These are phyloP conservation scores for Malaclemys terrapin DNA, from an alignment of 2,113 vertebrate species.

Conservation along the genomic window DNA sequence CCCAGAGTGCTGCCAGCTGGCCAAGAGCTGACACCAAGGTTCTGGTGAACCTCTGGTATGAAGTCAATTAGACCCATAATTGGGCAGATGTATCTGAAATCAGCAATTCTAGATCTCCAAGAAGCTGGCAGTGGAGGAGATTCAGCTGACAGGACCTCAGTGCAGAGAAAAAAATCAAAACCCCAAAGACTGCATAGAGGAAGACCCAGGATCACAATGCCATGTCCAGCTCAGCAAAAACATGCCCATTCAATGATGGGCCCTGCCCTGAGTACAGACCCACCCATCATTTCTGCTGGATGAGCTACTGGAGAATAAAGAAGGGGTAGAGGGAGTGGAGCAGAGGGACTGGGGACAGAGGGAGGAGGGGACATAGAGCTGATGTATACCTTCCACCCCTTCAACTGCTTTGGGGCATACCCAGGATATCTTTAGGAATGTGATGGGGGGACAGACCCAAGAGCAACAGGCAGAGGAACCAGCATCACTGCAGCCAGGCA, in stretches of 20 bases:
- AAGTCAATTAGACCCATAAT: not conserved
- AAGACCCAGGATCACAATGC: not conserved
- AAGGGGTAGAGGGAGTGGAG: not conserved
- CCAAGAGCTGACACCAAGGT: not conserved
- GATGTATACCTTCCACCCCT: not conserved
- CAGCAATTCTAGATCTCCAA: not conserved
- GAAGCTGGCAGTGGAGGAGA: not conserved
- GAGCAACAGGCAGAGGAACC: not conserved
- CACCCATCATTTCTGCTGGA: not conserved
- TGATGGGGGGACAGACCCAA: not conserved
- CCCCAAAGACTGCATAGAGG: not conserved
- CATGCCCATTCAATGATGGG: not conserved
- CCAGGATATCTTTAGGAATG: too few species aligned
- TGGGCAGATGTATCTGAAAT: not conserved
- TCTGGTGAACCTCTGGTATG: not conserved
- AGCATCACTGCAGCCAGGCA: not conserved
- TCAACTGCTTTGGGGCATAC: too few species aligned
- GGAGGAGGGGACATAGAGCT: not conserved
- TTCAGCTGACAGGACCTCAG: not conserved
- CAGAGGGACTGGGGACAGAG: too few species aligned
- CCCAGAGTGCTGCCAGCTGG: not conserved
- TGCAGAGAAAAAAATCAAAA: not conserved
- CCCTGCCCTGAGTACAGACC: not conserved
- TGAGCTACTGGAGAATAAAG: not conserved
- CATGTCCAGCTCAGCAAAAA: not conserved